These are phyloP conservation scores for Pangasius larnaudii DNA, from an alignment of 2,797 vertebrate species.

Conservation along the genomic window DNA sequence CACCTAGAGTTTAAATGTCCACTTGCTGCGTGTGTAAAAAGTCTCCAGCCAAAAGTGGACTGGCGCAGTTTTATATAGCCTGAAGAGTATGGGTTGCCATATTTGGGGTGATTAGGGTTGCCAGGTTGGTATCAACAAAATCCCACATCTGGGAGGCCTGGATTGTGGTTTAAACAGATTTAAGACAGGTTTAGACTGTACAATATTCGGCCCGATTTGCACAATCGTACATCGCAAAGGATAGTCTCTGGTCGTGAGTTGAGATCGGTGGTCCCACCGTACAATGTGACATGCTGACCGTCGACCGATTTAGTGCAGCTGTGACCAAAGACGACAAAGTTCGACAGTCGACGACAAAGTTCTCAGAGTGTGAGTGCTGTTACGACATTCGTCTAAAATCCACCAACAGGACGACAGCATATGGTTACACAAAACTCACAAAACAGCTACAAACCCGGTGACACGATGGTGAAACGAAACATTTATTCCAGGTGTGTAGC, in stretches of 20 bases:
- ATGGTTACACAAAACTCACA: not conserved
- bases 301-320: too few relatives aligned
- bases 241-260: not conserved
- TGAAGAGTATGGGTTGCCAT: not conserved
- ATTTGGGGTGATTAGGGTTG: not conserved
- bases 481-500: not conserved
- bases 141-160: not conserved
- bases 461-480: not conserved
- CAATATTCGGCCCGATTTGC: not conserved
- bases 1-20: not conserved
- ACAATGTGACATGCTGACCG: too few relatives aligned
- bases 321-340: too few relatives aligned
- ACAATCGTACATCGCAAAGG: not conserved
- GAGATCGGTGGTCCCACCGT: not conserved
- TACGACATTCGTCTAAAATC: not conserved
- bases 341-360: too few relatives aligned
- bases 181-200: too few relatives aligned
- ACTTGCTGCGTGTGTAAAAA: not conserved
- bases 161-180: too few relatives aligned
- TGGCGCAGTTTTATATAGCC: slow-evolving; percentile 9
- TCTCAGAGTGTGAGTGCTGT: too few relatives aligned
- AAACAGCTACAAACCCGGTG: not conserved
- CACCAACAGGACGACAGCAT: not conserved
- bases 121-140: not conserved
- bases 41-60: slow-evolving; percentile 2